Evolutionary conservation across 2,888 invertebrate species (phyloP).

Genomic region (Theristus sp.): DNA sequence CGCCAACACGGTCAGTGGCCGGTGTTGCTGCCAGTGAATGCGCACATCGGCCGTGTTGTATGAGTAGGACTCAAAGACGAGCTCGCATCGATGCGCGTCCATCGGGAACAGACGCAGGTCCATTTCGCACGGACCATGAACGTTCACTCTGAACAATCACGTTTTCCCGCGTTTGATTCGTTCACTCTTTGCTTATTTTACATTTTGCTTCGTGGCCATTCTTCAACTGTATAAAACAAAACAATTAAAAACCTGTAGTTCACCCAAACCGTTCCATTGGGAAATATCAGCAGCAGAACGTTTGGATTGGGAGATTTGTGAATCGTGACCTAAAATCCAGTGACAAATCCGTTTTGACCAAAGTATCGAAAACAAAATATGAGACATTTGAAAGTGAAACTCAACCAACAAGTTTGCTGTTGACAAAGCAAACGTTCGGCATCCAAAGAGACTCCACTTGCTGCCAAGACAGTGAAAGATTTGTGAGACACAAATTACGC

Average conservation of each 20-base stretch:
- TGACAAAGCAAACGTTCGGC: slow-evolving; percentile 28
- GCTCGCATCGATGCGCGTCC: slow-evolving; percentile 25
- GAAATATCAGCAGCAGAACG: slow-evolving; percentile 24
- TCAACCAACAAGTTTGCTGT: slow-evolving; percentile 25
- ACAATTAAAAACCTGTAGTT: slow-evolving; percentile 18
- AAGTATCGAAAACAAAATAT: no score
- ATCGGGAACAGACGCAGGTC: slow-evolving; percentile 23
- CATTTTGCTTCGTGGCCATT: not conserved
- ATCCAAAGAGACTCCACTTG: slow-evolving; percentile 25
- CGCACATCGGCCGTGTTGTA: slow-evolving; percentile 28
- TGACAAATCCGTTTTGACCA: no score
- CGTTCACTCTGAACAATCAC: slow-evolving; percentile 2
- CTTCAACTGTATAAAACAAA: no score
- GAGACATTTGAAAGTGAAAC: no score
- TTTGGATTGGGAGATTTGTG: slow-evolving; percentile 25
- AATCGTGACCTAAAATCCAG: slow-evolving; percentile 24
- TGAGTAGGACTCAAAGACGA: slow-evolving; percentile 25
- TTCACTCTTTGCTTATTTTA: slow-evolving; percentile 11
- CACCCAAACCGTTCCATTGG: slow-evolving; percentile 26
- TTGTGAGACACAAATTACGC: slow-evolving; percentile 12
- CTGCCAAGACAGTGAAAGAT: slow-evolving; percentile 24
- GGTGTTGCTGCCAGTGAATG: slow-evolving; percentile 26
- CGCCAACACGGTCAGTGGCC: slow-evolving; percentile 13
- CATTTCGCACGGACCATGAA: slow-evolving; percentile 22
- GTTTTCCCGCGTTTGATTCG: no score